Base-by-base conservation (phyloP, 2,113 vertebrate genomes). In the Clupea harengus region DNA sequence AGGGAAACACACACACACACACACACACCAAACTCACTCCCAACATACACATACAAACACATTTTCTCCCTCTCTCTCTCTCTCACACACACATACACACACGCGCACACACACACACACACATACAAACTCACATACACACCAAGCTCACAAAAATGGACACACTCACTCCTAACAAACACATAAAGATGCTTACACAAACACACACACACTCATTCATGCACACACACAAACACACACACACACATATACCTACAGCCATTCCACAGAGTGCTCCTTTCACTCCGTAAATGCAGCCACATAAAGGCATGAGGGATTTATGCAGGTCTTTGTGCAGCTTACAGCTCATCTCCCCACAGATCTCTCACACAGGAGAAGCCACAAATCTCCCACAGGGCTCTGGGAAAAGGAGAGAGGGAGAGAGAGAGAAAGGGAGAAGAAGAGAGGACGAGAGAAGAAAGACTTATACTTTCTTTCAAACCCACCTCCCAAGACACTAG, bases 291-390 rank as follows among this genome's bases (percentile, higher is more conserved):
- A 75, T 75, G 72, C 28, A 13, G 72, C 11, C 72, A 32, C 72
- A 75, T 75, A 39, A 75, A 75, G 28, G 25, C 72, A 39, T 75
- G 72, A 75, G 32, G 72, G 72, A 75, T 75, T 75, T 75, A 75
- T 75, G 72, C 72, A 17, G 72, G 28, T 75, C 72, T 75, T 75
- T 75, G 72, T 75, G 72, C 72, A 75, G 72, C 72, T 75, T 75
- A 75, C 72, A 75, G 72, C 72, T 75, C 72, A 75, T 75, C 72
- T 75, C 72, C 72, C 72, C 72, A 75, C 28, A 75, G 72, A 75
- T 75, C 72, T 75, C 72, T 75, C 28, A 39, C 72, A 39, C 28
- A 3, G 72, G 25, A 75, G 25, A 75, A 32, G 72, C 72, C 72
- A 75, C 72, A 75, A 75, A 75, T 75, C 72, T 75, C 72, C 72